Evolutionary conservation across 2,888 invertebrate species (phyloP), one percentile per base, ranked within the genome.

Genomic region (Brachynemurus nebulosus): DNA sequence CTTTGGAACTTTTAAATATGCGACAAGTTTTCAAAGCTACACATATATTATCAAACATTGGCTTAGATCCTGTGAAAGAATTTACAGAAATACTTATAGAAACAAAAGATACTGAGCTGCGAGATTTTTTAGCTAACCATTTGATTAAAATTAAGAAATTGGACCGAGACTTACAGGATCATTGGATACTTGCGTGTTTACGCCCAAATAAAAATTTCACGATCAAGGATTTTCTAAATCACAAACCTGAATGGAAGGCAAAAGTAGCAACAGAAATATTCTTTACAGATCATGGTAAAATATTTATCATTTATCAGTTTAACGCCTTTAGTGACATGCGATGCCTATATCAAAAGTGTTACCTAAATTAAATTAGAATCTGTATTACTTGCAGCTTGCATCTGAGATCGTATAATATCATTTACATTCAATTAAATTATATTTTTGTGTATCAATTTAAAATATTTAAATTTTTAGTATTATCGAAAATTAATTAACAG

Each of bases 111-210:
- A 69, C 71, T 49, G 67, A 67, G 21, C 64, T 80, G 40, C 68
- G 80, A 53, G 76, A 80, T 52, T 76, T 78, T 52, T 70, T 85
- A 50, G 72, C 78, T 14, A 72, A 75, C 40, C 73, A 83, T 57
- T 60, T 86, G 46, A 68, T 69, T 35, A 74, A 72, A 48, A 63
- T 68, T 21, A 60, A 58, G 12, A 57, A 59, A 19, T 57, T 71
- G 30, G 54, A 60, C 27, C 55, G 49, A 30, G 48, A 56, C 30
- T 55, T 65, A 34, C 53, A 59, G 30, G 55, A 63, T 35, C 57
- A 65, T 16, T 70, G 68, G 69, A 52, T 60, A 25, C 40, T 21
- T 34, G 44, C 40, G 37, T 40, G 38, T 16, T 35, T 14, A 46
- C 44, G 34, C 27, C 33, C 4, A 36, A 30, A 30, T 30, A 42